A percentile compares a stretch with the other conserved stretches of the same genome.
Conservation (phyloP, 1,140 invertebrate genomes). For the Drusus annulatus region DNA sequence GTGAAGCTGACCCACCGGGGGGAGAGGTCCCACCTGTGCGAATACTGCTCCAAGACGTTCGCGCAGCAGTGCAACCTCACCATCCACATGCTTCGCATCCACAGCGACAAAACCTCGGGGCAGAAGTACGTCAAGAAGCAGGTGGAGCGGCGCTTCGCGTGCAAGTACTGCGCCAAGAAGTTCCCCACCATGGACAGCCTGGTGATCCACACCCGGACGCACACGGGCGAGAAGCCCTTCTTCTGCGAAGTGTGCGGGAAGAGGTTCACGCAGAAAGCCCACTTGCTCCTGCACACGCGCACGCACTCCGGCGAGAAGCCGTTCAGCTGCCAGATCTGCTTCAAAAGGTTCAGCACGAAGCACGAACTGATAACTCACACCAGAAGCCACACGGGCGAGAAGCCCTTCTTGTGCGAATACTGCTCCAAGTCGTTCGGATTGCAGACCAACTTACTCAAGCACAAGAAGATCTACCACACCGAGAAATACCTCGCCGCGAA, state of each 20-base stretch:
- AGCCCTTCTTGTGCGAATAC: background rate
- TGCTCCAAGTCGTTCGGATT: too few relatives aligned
- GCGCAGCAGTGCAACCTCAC: background rate
- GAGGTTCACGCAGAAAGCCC: background rate
- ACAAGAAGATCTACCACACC: too few relatives aligned
- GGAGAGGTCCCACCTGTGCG: background rate
- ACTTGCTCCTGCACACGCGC: background rate
- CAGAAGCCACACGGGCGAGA: slow-evolving; percentile 13
- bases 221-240: slow-evolving; percentile 2
- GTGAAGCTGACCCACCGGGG: background rate
- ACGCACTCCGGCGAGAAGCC: slow-evolving; percentile 16
- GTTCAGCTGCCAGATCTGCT: background rate
- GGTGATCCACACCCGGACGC: background rate
- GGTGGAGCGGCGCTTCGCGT: background rate
- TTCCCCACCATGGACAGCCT: background rate
- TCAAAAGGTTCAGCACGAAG: background rate
- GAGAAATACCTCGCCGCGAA: too few relatives aligned
- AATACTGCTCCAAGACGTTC: background rate
- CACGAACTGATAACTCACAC: background rate
- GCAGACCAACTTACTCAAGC: too few relatives aligned
- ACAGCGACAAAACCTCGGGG: background rate
- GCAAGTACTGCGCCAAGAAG: background rate
- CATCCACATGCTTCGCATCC: background rate
- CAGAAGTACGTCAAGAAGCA: background rate
- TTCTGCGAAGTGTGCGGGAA: background rate